These are phyloP conservation scores for Drosophila equinoxialis DNA, from an alignment of 1,140 invertebrate species.

Conservation along the genomic window DNA sequence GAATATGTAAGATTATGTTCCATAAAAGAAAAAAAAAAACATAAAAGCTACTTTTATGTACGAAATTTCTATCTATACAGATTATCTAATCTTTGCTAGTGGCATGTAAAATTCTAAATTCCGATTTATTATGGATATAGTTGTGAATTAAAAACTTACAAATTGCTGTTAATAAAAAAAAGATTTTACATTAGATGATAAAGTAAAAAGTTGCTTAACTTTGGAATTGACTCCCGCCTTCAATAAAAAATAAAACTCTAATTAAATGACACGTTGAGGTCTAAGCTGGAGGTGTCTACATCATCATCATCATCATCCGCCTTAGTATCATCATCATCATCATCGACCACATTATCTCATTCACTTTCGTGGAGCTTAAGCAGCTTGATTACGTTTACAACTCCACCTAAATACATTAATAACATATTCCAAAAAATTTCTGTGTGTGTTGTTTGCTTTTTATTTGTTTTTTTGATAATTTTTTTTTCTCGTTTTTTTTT, in stretches of 20 bases:
- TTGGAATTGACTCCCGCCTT: not conserved
- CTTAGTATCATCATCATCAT: not conserved
- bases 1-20: too few species aligned
- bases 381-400: slow-evolving; percentile 13
- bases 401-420: slow-evolving; percentile 26
- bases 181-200: too few species aligned
- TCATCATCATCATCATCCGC: not conserved
- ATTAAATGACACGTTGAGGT: slow-evolving; percentile 8
- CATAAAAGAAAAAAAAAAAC: not conserved
- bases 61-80: not conserved
- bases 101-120: too few species aligned
- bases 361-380: slow-evolving; percentile 10
- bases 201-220: too few species aligned
- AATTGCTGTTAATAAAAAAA: too few species aligned
- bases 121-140: too few species aligned
- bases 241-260: not conserved
- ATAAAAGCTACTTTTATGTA: not conserved
- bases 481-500: slow-evolving; percentile 1
- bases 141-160: too few species aligned
- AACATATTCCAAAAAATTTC: slow-evolving; percentile 15
- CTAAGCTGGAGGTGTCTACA: slow-evolving; percentile 13
- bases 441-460: not conserved
- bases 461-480: not conserved
- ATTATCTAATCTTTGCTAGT: too few species aligned
- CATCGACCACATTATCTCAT: slow-evolving; percentile 1